Evolutionary conservation across 2,888 invertebrate genomes (phyloP).

Genomic region (Idaea straminata): DNA sequence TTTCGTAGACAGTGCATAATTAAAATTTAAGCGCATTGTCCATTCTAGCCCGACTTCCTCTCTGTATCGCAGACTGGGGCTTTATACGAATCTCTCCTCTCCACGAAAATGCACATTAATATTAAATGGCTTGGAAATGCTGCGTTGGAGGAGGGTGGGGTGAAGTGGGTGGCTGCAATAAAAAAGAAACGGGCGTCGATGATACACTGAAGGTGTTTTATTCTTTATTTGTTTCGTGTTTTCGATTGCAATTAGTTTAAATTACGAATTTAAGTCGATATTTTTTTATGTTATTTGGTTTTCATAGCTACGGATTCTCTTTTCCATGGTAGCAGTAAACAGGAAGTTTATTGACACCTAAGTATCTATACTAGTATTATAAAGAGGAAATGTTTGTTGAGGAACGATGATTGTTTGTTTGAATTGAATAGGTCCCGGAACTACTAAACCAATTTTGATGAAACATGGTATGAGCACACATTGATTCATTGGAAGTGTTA

Average conservation of each 20-base stretch:
- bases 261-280: constrained; percentile 4
- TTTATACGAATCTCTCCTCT: constrained; percentile 77
- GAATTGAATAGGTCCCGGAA: no score
- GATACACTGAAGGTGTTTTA: constrained; percentile 60
- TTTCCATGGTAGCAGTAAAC: background rate
- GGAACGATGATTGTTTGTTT: no score
- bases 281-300: background rate
- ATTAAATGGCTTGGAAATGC: constrained; percentile 82
- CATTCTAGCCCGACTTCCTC: constrained; percentile 60
- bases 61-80: constrained; percentile 74
- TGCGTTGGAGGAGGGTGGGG: constrained; percentile 61
- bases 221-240: constrained; percentile 53
- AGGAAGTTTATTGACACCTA: background rate
- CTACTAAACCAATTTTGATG: no score
- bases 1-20: constrained; percentile 51
- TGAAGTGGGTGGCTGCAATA: constrained; percentile 58
- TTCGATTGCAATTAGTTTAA: constrained; percentile 21
- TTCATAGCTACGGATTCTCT: background rate
- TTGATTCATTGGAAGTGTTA: no score
- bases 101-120: constrained; percentile 81
- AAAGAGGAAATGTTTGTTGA: no score
- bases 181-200: constrained; percentile 71
- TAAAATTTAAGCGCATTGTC: constrained; percentile 72
- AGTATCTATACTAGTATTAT: no score
- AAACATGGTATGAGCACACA: no score